phyloP scores from a whole-genome alignment of 2,888 invertebrate genomes.

The Ryuthela nishihirai region DNA sequence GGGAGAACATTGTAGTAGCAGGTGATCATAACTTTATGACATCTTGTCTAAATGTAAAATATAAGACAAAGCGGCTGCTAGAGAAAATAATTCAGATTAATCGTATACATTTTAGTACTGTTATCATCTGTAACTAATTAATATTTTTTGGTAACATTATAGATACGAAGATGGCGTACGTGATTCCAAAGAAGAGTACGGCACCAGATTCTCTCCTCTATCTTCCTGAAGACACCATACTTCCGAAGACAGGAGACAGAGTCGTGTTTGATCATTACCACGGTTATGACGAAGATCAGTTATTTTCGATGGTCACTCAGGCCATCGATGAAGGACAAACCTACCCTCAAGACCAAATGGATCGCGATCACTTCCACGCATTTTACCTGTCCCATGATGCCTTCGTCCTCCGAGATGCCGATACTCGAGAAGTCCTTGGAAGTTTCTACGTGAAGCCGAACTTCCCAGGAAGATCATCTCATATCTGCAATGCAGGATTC shows the following conservation, averaged over 20 bases:
- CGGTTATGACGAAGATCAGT: slow-evolving; percentile 13
- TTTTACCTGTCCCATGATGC: slow-evolving; percentile 31
- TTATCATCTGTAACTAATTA: no score
- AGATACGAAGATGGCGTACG: slow-evolving; percentile 26
- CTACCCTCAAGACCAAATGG: slow-evolving; percentile 35
- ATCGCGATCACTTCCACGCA: slow-evolving; percentile 14
- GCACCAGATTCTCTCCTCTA: background rate
- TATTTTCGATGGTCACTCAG: slow-evolving; percentile 20
- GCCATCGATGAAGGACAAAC: slow-evolving; percentile 33
- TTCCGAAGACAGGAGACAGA: slow-evolving; percentile 13
- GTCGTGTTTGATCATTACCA: slow-evolving; percentile 17
- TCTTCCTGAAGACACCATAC: slow-evolving; percentile 17
- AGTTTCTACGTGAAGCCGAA: slow-evolving; percentile 39
- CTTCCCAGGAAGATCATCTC: slow-evolving; percentile 37
- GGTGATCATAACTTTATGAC: no score
- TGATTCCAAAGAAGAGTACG: background rate
- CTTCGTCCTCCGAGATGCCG: slow-evolving; percentile 18
- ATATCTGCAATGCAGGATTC: slow-evolving; percentile 37
- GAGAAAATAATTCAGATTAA: no score
- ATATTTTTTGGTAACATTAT: no score
- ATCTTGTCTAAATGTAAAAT: no score
- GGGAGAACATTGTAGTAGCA: no score
- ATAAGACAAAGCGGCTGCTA: no score
- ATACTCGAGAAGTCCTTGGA: slow-evolving; percentile 5
- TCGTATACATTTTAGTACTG: no score